Percentiles rank a stretch among this genome's conserved stretches.
phyloP scores from a whole-genome alignment of 2,888 invertebrate species.

The Tanytarsus gracilentus region DNA sequence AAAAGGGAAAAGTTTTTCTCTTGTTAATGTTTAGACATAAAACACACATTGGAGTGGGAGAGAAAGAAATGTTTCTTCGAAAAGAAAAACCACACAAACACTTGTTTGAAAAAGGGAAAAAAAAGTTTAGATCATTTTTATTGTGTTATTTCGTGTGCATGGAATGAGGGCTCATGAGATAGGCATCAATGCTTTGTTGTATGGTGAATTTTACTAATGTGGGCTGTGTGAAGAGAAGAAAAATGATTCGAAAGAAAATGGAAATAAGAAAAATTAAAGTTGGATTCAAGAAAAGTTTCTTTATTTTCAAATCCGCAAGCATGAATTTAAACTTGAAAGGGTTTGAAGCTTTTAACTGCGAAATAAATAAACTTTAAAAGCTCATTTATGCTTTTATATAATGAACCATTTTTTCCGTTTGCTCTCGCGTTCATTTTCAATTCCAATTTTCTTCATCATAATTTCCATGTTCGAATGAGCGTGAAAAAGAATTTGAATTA shows the following conservation, averaged over 20 bases:
- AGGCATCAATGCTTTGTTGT: too few relatives aligned
- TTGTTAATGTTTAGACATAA: neutral
- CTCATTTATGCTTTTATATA: constrained; percentile 2
- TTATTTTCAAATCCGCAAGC: too few relatives aligned
- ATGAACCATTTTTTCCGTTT: neutral
- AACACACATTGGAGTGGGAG: neutral
- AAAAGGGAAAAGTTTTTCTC: too few relatives aligned
- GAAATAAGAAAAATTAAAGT: too few relatives aligned
- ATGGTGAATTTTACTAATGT: too few relatives aligned
- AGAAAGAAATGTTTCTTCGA: neutral
- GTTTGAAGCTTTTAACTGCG: too few relatives aligned
- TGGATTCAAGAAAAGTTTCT: too few relatives aligned
- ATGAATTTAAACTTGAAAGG: too few relatives aligned
- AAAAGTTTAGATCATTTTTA: neutral
- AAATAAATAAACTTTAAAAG: neutral
- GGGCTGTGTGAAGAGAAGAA: too few relatives aligned
- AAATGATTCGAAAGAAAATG: too few relatives aligned
- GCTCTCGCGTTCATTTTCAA: neutral
- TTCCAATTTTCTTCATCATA: constrained; percentile 6
- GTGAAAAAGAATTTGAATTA: neutral
- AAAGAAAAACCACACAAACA: neutral
- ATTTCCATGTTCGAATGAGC: constrained; percentile 5
- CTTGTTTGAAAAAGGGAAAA: neutral
- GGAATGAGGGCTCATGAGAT: too few relatives aligned
- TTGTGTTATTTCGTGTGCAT: neutral